A percentile compares a stretch with the other conserved stretches of the same genome.
phyloP scores from a whole-genome alignment of 1,140 invertebrate species.

The Aleiodes sp. region DNA sequence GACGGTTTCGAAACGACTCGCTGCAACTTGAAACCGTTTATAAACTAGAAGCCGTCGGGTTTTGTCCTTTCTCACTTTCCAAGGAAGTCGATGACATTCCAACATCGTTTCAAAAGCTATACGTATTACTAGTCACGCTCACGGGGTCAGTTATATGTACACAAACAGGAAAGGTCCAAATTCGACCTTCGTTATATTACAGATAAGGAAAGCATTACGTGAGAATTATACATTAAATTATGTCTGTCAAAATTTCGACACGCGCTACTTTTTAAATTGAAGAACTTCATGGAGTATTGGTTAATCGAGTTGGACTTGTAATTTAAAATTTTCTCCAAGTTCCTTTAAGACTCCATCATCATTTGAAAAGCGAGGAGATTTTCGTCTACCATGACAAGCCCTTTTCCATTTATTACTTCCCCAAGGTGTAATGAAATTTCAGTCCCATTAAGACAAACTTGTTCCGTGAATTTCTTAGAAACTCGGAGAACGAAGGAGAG shows the following conservation, averaged over 20 bases:
- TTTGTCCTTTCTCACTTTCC: constrained; percentile 22
- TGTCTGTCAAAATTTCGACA: not conserved
- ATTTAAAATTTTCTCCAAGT: too few species aligned
- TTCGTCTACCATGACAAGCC: too few species aligned
- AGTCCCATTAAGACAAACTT: too few species aligned
- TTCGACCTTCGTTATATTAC: not conserved
- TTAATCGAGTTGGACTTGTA: too few species aligned
- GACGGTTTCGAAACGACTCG: constrained; percentile 8
- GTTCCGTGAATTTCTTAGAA: too few species aligned
- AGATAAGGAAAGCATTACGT: constrained; percentile 2
- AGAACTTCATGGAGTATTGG: not conserved
- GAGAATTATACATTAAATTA: not conserved
- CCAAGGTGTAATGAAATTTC: too few species aligned
- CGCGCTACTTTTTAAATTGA: not conserved
- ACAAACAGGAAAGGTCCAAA: not conserved
- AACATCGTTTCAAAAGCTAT: constrained; percentile 2
- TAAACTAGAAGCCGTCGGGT: not conserved
- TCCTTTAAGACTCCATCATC: too few species aligned
- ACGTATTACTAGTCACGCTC: not conserved
- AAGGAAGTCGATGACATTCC: constrained; percentile 21
- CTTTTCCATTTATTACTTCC: too few species aligned
- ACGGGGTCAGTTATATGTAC: not conserved
- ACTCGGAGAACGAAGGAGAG: too few species aligned
- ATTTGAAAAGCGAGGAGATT: too few species aligned
- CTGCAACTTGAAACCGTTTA: constrained; percentile 6